Conservation (phyloP, 2,797 vertebrate species). For the Chaunax sp. region DNA sequence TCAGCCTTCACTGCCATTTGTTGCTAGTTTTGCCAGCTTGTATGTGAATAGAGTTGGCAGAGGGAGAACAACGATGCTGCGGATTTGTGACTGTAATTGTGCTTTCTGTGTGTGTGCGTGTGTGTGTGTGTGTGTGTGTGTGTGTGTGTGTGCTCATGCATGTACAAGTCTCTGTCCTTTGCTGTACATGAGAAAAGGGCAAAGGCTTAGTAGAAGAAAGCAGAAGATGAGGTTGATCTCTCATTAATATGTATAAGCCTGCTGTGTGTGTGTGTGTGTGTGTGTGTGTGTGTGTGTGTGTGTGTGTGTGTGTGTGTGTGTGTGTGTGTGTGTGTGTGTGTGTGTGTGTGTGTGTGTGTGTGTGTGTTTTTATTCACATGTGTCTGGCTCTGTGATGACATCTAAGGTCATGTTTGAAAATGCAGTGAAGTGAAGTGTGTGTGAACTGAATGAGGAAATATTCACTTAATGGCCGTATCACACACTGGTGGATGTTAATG, state of each 20-base stretch:
- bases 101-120: slow-evolving; percentile 28
- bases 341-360: background rate
- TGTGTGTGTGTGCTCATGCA: slow-evolving; percentile 56
- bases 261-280: slow-evolving; percentile 43
- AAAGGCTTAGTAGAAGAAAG: slow-evolving; percentile 58
- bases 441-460: slow-evolving; percentile 32
- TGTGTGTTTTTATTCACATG: slow-evolving; percentile 37
- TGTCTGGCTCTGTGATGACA: slow-evolving; percentile 50
- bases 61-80: slow-evolving; percentile 56
- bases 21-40: slow-evolving; percentile 52
- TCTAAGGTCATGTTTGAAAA: slow-evolving; percentile 57
- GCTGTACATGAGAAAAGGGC: slow-evolving; percentile 75
- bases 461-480: slow-evolving; percentile 16
- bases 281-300: slow-evolving; percentile 20
- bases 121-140: slow-evolving; percentile 20
- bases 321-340: background rate
- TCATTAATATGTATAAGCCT: slow-evolving; percentile 79
- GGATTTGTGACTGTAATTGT: slow-evolving; percentile 47
- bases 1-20: slow-evolving; percentile 73
- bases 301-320: background rate
- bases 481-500: background rate
- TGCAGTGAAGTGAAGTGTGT: slow-evolving; percentile 45
- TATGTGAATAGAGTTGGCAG: slow-evolving; percentile 47
- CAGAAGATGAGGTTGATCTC: slow-evolving; percentile 60
- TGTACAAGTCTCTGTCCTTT: slow-evolving; percentile 73